Conservation (phyloP, 2,113 vertebrate genomes). For the Cygnus buccinator region DNA sequence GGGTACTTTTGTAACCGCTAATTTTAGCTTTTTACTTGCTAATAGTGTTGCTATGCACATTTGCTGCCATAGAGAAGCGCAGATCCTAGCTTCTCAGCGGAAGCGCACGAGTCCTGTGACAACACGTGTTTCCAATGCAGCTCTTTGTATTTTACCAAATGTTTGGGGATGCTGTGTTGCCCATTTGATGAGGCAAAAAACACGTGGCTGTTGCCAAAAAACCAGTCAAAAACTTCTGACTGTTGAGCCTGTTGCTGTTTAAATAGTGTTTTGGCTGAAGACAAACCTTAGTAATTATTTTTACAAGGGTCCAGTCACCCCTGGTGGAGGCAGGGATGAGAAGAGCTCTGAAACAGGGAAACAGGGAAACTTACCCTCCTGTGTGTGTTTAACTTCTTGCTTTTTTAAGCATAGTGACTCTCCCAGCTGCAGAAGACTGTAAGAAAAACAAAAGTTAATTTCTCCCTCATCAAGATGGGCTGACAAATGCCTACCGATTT, state of each 20-base stretch:
- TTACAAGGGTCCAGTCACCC: too few species aligned
- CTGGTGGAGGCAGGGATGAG: too few species aligned
- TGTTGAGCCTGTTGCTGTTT: not conserved
- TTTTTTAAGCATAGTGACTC: not conserved
- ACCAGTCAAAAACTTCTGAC: too few species aligned
- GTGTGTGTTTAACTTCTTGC: not conserved
- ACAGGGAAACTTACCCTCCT: too few species aligned
- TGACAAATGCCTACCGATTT: not conserved
- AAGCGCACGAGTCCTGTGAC: fast-evolving
- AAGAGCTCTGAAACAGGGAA: not conserved
- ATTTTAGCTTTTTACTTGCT: not conserved
- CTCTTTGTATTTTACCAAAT: not conserved
- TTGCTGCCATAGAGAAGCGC: not conserved
- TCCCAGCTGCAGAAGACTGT: not conserved
- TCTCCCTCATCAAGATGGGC: not conserved
- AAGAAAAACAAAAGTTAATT: not conserved
- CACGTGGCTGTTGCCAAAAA: too few species aligned
- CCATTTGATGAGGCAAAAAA: not conserved
- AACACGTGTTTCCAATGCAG: fast-evolving
- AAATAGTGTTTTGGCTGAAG: not conserved
- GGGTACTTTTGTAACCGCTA: fast-evolving
- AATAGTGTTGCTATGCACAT: fast-evolving
- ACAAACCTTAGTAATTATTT: not conserved
- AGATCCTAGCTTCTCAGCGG: not conserved
- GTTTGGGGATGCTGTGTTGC: fast-evolving